phyloP scores from a whole-genome alignment of 2,797 vertebrate species.

The Acrossocheilus wenchowensis region DNA sequence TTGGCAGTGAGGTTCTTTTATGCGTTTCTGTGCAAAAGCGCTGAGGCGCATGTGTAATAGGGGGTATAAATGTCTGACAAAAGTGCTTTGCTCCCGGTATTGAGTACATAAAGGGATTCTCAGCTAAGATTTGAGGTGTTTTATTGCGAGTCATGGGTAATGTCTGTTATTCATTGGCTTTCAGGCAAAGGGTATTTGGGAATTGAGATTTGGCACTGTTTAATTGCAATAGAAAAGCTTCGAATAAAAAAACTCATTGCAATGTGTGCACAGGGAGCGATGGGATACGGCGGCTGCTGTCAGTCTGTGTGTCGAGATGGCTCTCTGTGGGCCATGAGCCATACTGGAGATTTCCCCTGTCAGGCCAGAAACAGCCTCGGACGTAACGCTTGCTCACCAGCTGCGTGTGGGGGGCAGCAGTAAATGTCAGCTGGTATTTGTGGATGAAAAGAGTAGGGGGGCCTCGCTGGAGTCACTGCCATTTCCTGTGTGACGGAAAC shows the following conservation, averaged over 20 bases:
- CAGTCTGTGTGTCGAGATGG: constrained; percentile 10
- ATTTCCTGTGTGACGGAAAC: constrained; percentile 40
- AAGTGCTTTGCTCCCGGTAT: not conserved
- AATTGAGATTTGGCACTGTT: constrained; percentile 33
- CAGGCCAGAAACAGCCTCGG: constrained; percentile 20
- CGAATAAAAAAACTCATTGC: not conserved
- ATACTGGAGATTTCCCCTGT: constrained; percentile 41
- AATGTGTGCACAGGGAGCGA: constrained; percentile 28
- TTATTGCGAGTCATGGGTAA: constrained; percentile 14
- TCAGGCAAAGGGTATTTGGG: constrained; percentile 21
- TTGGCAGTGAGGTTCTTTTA: constrained; percentile 1
- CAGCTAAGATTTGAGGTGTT: constrained; percentile 27
- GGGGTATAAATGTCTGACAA: constrained; percentile 27
- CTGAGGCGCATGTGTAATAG: constrained; percentile 27
- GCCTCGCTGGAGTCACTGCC: constrained; percentile 31
- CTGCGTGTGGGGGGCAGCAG: constrained; percentile 30
- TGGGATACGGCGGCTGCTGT: constrained; percentile 19
- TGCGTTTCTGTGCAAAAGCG: constrained; percentile 20
- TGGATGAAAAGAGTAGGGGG: constrained; percentile 55
- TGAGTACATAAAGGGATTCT: constrained; percentile 43
- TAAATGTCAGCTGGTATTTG: constrained; percentile 61
- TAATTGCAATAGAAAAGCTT: constrained; percentile 25
- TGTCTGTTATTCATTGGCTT: constrained; percentile 34
- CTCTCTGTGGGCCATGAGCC: constrained; percentile 25
- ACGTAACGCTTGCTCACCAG: not conserved